phyloP scores from a whole-genome alignment of 2,888 invertebrate genomes.

The Polyploca ridens region DNA sequence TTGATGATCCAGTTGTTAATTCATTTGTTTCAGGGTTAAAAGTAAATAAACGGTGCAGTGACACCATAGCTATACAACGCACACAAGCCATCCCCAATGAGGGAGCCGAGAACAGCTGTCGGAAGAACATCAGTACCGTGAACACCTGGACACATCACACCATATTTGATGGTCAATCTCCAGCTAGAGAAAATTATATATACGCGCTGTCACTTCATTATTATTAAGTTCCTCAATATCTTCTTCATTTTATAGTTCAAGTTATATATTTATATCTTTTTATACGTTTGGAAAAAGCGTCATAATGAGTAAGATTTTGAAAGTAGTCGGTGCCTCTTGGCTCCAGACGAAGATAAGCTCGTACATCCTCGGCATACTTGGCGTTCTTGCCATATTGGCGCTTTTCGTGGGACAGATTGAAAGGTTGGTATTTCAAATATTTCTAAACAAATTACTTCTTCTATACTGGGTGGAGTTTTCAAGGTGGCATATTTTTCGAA shows the following conservation, averaged over 20 bases:
- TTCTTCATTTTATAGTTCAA: slow-evolving; percentile 79
- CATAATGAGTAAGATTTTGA: slow-evolving; percentile 86
- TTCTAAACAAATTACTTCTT: neutral
- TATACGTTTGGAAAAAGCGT: slow-evolving; percentile 29
- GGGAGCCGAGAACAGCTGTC: slow-evolving; percentile 52
- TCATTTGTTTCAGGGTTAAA: slow-evolving; percentile 74
- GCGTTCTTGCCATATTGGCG: slow-evolving; percentile 87
- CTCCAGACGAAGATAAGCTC: slow-evolving; percentile 90
- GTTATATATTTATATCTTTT: slow-evolving; percentile 37
- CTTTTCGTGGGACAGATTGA: slow-evolving; percentile 89
- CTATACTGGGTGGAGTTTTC: too few species aligned
- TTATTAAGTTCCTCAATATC: slow-evolving; percentile 82
- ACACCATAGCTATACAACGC: slow-evolving; percentile 51
- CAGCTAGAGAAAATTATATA: slow-evolving; percentile 75
- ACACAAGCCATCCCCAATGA: slow-evolving; percentile 63
- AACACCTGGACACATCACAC: slow-evolving; percentile 51
- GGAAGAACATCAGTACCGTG: slow-evolving; percentile 62
- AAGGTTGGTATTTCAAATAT: slow-evolving; percentile 70
- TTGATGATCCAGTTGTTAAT: neutral
- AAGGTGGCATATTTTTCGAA: too few species aligned
- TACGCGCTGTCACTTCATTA: slow-evolving; percentile 83
- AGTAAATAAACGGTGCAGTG: slow-evolving; percentile 57
- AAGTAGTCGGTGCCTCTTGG: slow-evolving; percentile 92
- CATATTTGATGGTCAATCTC: slow-evolving; percentile 77
- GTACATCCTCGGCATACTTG: slow-evolving; percentile 88